These are phyloP conservation scores for Pyralis farinalis DNA, from an alignment of 2,888 invertebrate genomes.

Conservation along the genomic window DNA sequence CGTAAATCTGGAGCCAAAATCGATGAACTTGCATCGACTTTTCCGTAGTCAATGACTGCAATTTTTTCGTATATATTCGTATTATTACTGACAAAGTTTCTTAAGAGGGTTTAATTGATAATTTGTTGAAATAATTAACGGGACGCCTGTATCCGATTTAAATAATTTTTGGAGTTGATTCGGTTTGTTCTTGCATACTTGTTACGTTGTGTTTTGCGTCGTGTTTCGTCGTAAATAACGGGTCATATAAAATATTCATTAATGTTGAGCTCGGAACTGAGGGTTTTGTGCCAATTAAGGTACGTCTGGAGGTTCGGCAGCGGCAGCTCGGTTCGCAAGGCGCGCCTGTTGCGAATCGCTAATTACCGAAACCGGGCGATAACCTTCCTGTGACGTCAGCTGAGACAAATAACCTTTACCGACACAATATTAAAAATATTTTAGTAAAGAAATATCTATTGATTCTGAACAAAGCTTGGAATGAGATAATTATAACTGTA, in stretches of 20 bases:
- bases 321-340: conserved; percentile 18
- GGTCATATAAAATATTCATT: conserved; percentile 7
- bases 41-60: conserved; percentile 46
- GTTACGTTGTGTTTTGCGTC: background rate
- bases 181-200: conserved; percentile 1
- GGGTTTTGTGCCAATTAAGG: conserved; percentile 45
- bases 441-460: background rate
- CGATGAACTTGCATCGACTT: conserved; percentile 61
- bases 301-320: conserved; percentile 23
- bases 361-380: conserved; percentile 62
- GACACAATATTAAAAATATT: background rate
- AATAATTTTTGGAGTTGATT: background rate
- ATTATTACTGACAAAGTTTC: conserved; percentile 30
- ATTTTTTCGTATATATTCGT: conserved; percentile 43
- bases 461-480: background rate
- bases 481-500: background rate
- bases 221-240: conserved; percentile 5
- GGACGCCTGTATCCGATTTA: conserved; percentile 14
- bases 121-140: conserved; percentile 32
- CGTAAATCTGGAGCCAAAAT: conserved; percentile 76
- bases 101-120: conserved; percentile 31
- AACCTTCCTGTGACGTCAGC: conserved; percentile 44
- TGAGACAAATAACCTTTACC: conserved; percentile 22
- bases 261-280: conserved; percentile 2
- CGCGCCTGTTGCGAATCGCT: conserved; percentile 65